Percentiles rank a stretch among this genome's conserved stretches.
Conservation (phyloP, 2,797 vertebrate species). For the Channa striata region DNA sequence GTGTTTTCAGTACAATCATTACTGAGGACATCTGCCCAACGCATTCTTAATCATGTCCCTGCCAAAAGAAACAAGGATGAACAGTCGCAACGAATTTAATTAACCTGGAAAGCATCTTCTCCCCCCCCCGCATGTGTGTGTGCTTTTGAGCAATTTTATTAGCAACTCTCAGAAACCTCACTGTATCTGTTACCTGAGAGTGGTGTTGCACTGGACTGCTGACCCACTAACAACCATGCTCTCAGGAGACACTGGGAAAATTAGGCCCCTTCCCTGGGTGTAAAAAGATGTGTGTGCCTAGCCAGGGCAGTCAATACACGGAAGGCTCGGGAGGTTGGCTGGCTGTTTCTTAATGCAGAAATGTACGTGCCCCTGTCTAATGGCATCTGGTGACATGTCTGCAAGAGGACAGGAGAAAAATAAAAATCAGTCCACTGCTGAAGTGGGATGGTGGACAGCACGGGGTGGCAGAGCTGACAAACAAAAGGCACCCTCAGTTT, state of each 20-base stretch:
- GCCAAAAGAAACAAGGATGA: constrained; percentile 52
- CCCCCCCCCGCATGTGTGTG: neutral
- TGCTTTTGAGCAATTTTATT: constrained; percentile 32
- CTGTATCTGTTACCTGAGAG: constrained; percentile 46
- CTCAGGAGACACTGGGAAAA: constrained; percentile 53
- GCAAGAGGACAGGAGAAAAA: constrained; percentile 14
- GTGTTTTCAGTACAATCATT: constrained; percentile 51
- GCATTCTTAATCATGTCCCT: constrained; percentile 62
- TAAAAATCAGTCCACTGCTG: constrained; percentile 31
- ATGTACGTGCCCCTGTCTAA: constrained; percentile 60
- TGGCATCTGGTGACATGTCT: constrained; percentile 54
- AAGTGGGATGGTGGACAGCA: constrained; percentile 53
- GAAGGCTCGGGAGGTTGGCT: neutral
- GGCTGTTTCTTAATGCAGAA: constrained; percentile 22
- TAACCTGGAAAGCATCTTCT: constrained; percentile 54
- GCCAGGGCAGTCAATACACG: constrained; percentile 30
- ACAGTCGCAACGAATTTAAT: constrained; percentile 62
- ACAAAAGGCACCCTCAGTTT: constrained; percentile 59
- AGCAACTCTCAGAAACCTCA: constrained; percentile 28
- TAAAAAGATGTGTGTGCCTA: constrained; percentile 45
- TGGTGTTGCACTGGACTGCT: constrained; percentile 38
- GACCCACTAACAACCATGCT: constrained; percentile 53
- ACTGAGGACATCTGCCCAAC: constrained; percentile 62
- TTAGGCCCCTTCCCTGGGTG: constrained; percentile 41
- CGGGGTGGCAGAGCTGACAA: constrained; percentile 56